A percentile compares a stretch with the other conserved stretches of the same genome.
phyloP scores from a whole-genome alignment of 2,888 invertebrate genomes.

The Lepidochitona cinerea region DNA sequence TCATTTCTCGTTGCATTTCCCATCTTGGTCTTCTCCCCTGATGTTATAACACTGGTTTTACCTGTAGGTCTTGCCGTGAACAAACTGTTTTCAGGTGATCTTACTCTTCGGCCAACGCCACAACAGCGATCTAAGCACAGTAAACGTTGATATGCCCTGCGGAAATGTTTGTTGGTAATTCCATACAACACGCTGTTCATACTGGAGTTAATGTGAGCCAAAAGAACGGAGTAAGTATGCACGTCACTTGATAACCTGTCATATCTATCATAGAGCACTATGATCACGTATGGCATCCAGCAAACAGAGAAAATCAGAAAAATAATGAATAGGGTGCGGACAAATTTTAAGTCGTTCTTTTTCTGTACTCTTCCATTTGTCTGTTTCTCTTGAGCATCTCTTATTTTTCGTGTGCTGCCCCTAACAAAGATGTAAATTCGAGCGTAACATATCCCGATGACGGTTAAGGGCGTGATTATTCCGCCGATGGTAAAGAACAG shows the following conservation, averaged over 20 bases:
- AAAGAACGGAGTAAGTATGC: constrained; percentile 22
- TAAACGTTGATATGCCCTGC: constrained; percentile 15
- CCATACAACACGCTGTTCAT: constrained; percentile 29
- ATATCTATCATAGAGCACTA: constrained; percentile 21
- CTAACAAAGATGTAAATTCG: constrained; percentile 26
- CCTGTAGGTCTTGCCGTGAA: too few relatives aligned
- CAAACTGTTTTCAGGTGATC: background rate
- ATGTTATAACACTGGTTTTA: too few relatives aligned
- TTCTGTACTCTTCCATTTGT: background rate
- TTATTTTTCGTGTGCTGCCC: constrained; percentile 17
- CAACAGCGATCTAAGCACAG: constrained; percentile 8
- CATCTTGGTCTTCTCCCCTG: too few relatives aligned
- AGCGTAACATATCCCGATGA: constrained; percentile 30
- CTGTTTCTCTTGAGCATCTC: background rate
- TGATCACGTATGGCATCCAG: constrained; percentile 31
- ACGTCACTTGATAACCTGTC: constrained; percentile 15
- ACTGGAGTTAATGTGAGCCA: constrained; percentile 31
- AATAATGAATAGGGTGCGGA: constrained; percentile 30
- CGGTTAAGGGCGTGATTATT: constrained; percentile 25
- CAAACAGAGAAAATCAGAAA: constrained; percentile 29
- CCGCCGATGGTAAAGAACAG: constrained; percentile 32
- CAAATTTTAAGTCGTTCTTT: constrained; percentile 21
- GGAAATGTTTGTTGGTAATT: constrained; percentile 25
- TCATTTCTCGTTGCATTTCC: too few relatives aligned
- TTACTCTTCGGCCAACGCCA: background rate